phyloP scores from a whole-genome alignment of 2,113 vertebrate genomes.

The Tangachromis dhanisi region DNA sequence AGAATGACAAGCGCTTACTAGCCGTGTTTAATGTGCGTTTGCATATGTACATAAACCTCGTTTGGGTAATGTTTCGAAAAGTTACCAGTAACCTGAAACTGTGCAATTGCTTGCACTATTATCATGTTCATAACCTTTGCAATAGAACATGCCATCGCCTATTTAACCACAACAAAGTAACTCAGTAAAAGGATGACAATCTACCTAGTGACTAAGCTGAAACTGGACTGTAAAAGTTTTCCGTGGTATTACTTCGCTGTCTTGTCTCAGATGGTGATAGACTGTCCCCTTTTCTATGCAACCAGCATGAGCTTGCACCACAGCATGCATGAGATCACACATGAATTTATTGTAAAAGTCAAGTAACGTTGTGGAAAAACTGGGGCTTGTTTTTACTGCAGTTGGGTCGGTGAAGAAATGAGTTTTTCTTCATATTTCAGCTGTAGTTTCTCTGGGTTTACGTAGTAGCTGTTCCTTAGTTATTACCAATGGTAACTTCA shows the following conservation, averaged over 20 bases:
- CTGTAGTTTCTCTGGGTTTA: background rate
- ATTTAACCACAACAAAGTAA: background rate
- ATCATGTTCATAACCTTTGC: background rate
- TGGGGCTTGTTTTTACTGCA: background rate
- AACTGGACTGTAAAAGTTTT: background rate
- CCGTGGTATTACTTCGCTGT: background rate
- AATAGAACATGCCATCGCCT: background rate
- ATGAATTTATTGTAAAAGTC: background rate
- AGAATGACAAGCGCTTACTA: background rate
- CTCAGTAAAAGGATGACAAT: background rate
- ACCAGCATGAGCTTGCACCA: background rate
- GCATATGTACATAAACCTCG: background rate
- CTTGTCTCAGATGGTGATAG: background rate
- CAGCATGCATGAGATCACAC: background rate
- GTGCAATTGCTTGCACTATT: background rate
- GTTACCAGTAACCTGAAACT: background rate
- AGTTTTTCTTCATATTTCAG: background rate
- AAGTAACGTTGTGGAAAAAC: background rate
- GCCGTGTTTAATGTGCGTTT: background rate
- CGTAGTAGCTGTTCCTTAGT: background rate
- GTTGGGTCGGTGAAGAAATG: background rate
- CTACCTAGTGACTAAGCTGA: background rate
- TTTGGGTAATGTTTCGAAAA: background rate
- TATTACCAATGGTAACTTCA: background rate
- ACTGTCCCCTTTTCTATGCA: background rate